Percentiles rank a stretch among this genome's conserved stretches.
phyloP scores from a whole-genome alignment of 2,888 invertebrate genomes.

The Andrena praecox region DNA sequence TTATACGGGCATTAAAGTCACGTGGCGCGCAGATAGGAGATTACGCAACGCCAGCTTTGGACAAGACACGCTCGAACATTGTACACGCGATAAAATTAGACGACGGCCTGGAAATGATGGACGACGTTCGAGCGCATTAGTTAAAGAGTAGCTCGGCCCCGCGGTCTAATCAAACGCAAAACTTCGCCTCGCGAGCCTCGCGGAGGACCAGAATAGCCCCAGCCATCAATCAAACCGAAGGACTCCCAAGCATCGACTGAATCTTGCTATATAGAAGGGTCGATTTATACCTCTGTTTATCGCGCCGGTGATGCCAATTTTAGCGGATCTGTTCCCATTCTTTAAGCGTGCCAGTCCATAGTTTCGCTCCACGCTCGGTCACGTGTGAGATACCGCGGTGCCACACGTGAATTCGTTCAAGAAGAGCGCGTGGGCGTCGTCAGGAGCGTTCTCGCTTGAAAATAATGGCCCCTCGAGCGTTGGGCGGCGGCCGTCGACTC shows the following conservation, averaged over 20 bases:
- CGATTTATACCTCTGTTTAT: conserved; percentile 9
- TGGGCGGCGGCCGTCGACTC: neutral
- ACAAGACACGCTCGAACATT: conserved; percentile 42
- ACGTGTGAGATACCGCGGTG: conserved; percentile 42
- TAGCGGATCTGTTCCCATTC: conserved; percentile 6
- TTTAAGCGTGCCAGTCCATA: neutral
- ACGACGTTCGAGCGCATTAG: conserved; percentile 51
- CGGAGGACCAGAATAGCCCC: conserved; percentile 47
- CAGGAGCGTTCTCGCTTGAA: conserved; percentile 36
- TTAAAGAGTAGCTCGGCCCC: conserved; percentile 33
- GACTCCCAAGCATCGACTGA: neutral
- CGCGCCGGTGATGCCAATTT: neutral
- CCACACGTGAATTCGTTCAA: conserved; percentile 49
- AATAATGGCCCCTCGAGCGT: conserved; percentile 29
- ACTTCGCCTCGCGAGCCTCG: neutral
- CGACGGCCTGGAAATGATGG: conserved; percentile 64
- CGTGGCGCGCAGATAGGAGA: neutral
- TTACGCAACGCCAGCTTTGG: conserved; percentile 37
- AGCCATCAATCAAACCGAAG: conserved; percentile 56
- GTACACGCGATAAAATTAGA: conserved; percentile 67
- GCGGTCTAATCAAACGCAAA: conserved; percentile 51
- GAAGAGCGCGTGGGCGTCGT: conserved; percentile 31
- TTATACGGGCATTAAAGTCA: conserved; percentile 1
- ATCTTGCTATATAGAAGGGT: neutral
- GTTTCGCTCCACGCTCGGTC: conserved; percentile 9